Percentiles rank a stretch among this genome's conserved stretches.
Evolutionary conservation across 2,797 vertebrate species (phyloP).

Genomic region (Pangasius macronema): DNA sequence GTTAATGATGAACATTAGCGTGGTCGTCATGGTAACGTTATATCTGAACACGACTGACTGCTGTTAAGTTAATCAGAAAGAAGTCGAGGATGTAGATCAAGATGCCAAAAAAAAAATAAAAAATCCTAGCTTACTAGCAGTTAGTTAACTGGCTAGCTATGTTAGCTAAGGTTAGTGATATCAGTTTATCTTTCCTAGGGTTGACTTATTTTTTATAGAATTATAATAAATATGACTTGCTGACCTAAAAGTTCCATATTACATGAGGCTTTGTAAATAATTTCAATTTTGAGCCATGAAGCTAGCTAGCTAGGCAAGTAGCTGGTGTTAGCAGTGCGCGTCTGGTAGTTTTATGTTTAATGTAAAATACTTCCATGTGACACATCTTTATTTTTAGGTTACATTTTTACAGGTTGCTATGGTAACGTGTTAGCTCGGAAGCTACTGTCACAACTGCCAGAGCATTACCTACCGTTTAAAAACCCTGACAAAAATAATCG

Average conservation of each 20-base stretch:
- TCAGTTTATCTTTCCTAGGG: neutral
- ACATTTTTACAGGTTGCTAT: neutral
- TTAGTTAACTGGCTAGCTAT: neutral
- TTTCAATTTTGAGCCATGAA: neutral
- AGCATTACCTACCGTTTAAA: neutral
- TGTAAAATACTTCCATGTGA: neutral
- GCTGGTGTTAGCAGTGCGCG: neutral
- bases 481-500: neutral
- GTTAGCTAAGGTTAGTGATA: neutral
- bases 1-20: neutral
- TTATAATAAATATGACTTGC: neutral
- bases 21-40: neutral
- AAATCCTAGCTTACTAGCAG: neutral
- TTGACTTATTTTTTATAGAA: neutral
- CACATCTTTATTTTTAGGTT: neutral
- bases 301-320: too few species aligned
- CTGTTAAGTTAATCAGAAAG: neutral
- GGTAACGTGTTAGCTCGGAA: neutral
- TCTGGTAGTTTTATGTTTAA: neutral
- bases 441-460: neutral
- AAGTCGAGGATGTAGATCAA: neutral
- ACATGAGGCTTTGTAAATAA: neutral
- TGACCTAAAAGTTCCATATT: neutral
- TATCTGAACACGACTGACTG: neutral
- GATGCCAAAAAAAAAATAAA: neutral